Evolutionary conservation across 2,113 vertebrate genomes (phyloP), one percentile per base, ranked within the genome.

Genomic region (Paramormyrops kingsleyae): DNA sequence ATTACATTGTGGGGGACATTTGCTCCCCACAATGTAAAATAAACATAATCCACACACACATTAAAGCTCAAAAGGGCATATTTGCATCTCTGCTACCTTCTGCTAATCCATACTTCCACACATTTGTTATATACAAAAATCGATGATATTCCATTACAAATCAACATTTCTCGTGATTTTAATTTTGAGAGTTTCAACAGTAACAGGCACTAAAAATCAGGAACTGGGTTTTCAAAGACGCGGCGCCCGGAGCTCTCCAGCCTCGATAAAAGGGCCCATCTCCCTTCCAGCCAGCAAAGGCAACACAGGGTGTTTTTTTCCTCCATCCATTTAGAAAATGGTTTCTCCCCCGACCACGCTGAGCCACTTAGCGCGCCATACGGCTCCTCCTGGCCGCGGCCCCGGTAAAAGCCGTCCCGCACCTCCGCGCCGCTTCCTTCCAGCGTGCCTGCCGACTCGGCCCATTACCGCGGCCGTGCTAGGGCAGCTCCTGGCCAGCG

Each of bases 291-390:
- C 94, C 91, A 70, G 91, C 91, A 31, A 91, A 95, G 93, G 94
- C 95, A 94, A 94, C 93, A 94, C 94, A 95, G 95, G 21, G 44
- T 47, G 21, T 47, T 84, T 84, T 56, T 84, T 84, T 47, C 39
- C 42, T 84, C 39, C 62, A 96, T 96, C 95, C 96, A 96, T 96
- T 96, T 96, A 96, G 95, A 96, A 96, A 96, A 96, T 95, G 93
- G 95, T 94, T 96, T 96, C 96, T 95, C 95, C 93, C 95, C 74
- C 2, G 35, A 94, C 93, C 95, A 96, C 91, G 95, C 95, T 96
- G 95, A 94, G 95, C 95, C 96, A 96, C 96, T 96, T 96, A 96
- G 94, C 95, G 94, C 95, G 94, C 95, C 95, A 94, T 93, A 95
- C 94, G 95, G 95, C 92, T 94, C 95, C 94, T 96, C 95, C 95